phyloP scores from a whole-genome alignment of 2,797 vertebrate species.

The Acipenser transmontanus region DNA sequence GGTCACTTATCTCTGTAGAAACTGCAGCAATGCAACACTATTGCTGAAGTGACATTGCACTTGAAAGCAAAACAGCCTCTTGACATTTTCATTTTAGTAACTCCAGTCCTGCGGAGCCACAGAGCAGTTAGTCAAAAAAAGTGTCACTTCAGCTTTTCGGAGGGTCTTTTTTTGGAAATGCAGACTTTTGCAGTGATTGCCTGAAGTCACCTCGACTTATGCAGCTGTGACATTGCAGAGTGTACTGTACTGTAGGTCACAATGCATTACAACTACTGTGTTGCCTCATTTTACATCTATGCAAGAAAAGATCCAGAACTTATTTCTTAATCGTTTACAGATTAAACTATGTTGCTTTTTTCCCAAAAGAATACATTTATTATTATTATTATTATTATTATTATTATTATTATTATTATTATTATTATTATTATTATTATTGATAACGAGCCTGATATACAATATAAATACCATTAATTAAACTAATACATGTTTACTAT shows the following conservation, averaged over 20 bases:
- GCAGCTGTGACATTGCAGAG: background rate
- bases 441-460: too few species aligned
- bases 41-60: constrained; percentile 1
- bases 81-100: background rate
- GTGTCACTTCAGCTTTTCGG: background rate
- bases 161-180: background rate
- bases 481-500: too few species aligned
- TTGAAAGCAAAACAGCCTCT: background rate
- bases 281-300: too few species aligned
- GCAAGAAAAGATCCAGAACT: too few species aligned
- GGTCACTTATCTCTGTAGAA: background rate
- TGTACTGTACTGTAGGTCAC: background rate
- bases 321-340: too few species aligned
- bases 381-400: too few species aligned
- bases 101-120: background rate
- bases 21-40: background rate
- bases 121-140: too few species aligned
- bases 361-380: too few species aligned
- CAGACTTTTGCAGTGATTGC: background rate
- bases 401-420: too few species aligned
- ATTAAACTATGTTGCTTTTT: too few species aligned
- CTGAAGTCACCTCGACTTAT: background rate
- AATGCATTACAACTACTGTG: background rate
- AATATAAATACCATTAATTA: too few species aligned
- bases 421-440: too few species aligned